Conservation (phyloP, 2,888 invertebrate genomes). For the Hoplodrina ambigua region DNA sequence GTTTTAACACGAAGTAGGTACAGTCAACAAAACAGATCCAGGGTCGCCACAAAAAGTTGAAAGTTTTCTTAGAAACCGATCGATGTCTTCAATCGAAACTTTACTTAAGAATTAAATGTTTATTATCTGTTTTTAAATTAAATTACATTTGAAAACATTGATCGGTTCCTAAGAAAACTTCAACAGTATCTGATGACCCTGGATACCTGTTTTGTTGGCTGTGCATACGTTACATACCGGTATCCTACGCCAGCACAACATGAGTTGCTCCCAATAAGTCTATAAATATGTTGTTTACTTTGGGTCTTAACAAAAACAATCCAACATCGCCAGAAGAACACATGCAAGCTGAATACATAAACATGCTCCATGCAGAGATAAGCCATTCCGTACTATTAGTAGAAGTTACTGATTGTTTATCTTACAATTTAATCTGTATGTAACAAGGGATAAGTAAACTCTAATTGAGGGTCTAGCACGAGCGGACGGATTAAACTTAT, state of each 20-base stretch:
- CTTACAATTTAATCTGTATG: conserved; percentile 8
- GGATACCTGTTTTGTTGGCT: no score
- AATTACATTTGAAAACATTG: no score
- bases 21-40: no score
- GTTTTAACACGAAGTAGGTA: not conserved
- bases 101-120: no score
- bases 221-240: conserved; percentile 20
- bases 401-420: conserved; percentile 36
- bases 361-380: conserved; percentile 61
- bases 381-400: conserved; percentile 51
- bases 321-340: conserved; percentile 42
- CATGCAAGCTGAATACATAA: conserved; percentile 54
- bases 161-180: no score
- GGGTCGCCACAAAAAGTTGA: no score
- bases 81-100: no score
- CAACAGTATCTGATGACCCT: no score
- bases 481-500: no score
- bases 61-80: no score
- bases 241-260: not conserved
- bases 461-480: not conserved
- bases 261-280: conserved; percentile 20
- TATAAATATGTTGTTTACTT: conserved; percentile 42
- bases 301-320: conserved; percentile 18
- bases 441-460: conserved; percentile 1
- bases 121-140: no score